Evolutionary conservation across 2,888 invertebrate genomes (phyloP).

Genomic region (Sinotaia quadrata): DNA sequence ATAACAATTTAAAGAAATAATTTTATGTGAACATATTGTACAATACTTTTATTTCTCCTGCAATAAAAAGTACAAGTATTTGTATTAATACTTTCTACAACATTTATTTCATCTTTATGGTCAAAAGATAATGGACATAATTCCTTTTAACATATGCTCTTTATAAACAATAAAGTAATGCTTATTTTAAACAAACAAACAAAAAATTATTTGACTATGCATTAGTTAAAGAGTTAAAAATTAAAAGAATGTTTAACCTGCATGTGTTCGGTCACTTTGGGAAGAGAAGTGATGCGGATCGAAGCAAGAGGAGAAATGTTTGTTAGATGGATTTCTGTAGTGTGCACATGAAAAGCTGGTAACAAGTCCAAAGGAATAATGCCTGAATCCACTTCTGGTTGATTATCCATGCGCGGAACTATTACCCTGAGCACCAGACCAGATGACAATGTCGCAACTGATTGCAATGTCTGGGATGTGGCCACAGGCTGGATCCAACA

Average conservation of each 20-base stretch:
- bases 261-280: slow-evolving; percentile 50
- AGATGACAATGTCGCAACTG: slow-evolving; percentile 53
- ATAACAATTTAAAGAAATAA: too few relatives aligned
- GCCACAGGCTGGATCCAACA: slow-evolving; percentile 18
- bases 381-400: slow-evolving; percentile 53
- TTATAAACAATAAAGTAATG: too few relatives aligned
- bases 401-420: slow-evolving; percentile 50
- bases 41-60: too few relatives aligned
- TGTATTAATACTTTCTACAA: too few relatives aligned
- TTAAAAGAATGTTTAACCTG: slow-evolving; percentile 54
- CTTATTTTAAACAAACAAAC: too few relatives aligned
- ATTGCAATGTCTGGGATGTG: slow-evolving; percentile 32
- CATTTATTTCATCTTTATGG: too few relatives aligned
- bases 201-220: too few relatives aligned
- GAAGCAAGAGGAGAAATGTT: slow-evolving; percentile 54
- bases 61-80: too few relatives aligned
- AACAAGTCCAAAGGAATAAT: slow-evolving; percentile 54
- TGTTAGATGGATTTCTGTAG: slow-evolving; percentile 60
- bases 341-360: slow-evolving; percentile 66
- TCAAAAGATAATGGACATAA: too few relatives aligned
- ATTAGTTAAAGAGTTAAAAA: too few relatives aligned
- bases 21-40: too few relatives aligned
- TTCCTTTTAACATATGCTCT: too few relatives aligned
- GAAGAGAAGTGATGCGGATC: slow-evolving; percentile 52
- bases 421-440: slow-evolving; percentile 48